Percentiles rank a stretch among this genome's conserved stretches.
phyloP scores from a whole-genome alignment of 2,113 vertebrate species.

The Mustela nigripes region DNA sequence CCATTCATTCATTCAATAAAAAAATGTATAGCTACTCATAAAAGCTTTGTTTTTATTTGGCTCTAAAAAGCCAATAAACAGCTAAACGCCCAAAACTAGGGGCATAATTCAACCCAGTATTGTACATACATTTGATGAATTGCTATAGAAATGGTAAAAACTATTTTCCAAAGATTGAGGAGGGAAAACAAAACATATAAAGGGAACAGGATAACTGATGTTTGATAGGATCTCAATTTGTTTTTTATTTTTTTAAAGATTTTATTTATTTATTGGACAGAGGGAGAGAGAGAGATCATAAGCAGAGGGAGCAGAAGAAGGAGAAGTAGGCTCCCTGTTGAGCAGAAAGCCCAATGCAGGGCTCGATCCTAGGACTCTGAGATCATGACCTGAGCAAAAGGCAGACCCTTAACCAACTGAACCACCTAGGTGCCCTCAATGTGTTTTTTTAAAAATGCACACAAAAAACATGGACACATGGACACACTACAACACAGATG shows the following conservation, averaged over 20 bases:
- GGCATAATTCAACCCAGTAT: neutral
- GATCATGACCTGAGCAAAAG: too few species aligned
- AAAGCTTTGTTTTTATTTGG: neutral
- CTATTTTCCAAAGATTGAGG: conserved; percentile 27
- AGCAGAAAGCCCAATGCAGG: too few species aligned
- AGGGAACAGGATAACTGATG: neutral
- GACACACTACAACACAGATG: neutral
- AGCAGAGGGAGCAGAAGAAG: too few species aligned
- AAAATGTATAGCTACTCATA: neutral
- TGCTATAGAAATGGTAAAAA: neutral
- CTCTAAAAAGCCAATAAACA: neutral
- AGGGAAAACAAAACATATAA: neutral
- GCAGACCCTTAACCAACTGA: too few species aligned
- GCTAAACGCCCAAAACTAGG: neutral
- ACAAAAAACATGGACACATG: neutral
- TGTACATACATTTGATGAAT: too few species aligned
- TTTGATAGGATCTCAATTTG: neutral
- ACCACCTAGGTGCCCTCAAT: neutral
- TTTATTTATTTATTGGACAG: too few species aligned
- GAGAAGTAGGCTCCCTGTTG: too few species aligned
- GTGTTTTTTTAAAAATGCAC: neutral
- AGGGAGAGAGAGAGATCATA: too few species aligned
- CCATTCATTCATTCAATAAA: neutral
- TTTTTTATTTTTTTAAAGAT: neutral
- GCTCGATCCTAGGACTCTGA: too few species aligned